These are phyloP conservation scores for Scaptomyza pallida DNA, from an alignment of 1,140 invertebrate species.

Conservation along the genomic window DNA sequence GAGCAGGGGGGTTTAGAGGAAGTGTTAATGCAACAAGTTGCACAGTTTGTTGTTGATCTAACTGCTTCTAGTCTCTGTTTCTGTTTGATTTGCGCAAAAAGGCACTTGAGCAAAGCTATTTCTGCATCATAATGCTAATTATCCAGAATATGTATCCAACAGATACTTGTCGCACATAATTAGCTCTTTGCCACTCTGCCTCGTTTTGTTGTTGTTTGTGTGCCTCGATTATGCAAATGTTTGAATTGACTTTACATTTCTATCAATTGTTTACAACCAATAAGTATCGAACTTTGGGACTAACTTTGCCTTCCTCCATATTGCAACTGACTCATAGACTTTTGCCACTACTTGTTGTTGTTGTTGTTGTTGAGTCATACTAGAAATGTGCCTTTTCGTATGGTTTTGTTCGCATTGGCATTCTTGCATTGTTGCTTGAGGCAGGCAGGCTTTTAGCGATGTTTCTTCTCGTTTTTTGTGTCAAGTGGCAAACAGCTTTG, in stretches of 20 bases:
- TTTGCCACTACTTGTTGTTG: not conserved
- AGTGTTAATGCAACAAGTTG: conserved; percentile 55
- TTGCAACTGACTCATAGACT: conserved; percentile 4
- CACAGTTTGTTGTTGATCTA: conserved; percentile 32
- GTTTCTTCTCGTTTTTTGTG: conserved; percentile 46
- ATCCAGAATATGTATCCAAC: conserved; percentile 37
- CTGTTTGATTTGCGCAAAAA: conserved; percentile 55
- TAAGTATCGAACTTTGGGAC: not conserved
- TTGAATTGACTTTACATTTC: no score
- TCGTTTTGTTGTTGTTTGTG: conserved; percentile 4
- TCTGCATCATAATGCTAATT: conserved; percentile 44
- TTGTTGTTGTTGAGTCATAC: not conserved
- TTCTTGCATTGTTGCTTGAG: conserved; percentile 9
- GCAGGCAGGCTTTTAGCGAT: conserved; percentile 32
- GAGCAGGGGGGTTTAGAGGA: not conserved
- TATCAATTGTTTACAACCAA: no score
- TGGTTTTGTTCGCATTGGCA: not conserved
- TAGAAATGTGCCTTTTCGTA: no score
- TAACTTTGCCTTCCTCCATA: no score
- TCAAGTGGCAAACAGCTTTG: conserved; percentile 23
- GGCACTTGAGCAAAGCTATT: conserved; percentile 34
- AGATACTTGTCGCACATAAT: conserved; percentile 57
- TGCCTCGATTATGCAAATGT: not conserved
- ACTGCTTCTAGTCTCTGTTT: conserved; percentile 34
- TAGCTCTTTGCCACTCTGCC: conserved; percentile 22